phyloP scores from a whole-genome alignment of 2,888 invertebrate genomes.

The Hyles lineata region DNA sequence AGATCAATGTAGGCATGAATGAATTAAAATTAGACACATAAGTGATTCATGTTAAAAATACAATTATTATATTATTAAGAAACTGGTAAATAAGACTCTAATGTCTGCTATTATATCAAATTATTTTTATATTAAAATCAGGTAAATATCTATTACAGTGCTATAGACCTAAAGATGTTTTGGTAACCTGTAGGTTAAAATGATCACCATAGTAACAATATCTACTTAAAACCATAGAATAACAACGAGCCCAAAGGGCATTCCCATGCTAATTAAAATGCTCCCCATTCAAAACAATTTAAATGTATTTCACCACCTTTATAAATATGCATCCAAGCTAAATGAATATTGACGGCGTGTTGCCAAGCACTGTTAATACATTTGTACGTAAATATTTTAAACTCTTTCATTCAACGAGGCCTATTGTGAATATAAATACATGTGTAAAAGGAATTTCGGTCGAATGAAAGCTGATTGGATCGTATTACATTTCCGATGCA shows the following conservation, averaged over 20 bases:
- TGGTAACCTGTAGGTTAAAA: no score
- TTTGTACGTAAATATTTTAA: conserved; percentile 39
- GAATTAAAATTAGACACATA: no score
- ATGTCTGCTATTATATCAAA: no score
- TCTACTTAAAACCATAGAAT: no score
- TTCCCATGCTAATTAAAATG: background rate
- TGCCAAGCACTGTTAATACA: conserved; percentile 35
- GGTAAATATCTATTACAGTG: no score
- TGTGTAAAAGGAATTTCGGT: conserved; percentile 23
- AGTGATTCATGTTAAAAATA: no score
- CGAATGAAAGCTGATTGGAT: conserved; percentile 25
- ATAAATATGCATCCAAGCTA: conserved; percentile 33
- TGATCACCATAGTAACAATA: no score
- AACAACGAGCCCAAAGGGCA: background rate
- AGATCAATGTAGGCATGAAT: no score
- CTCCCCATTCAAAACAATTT: background rate
- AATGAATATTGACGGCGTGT: conserved; percentile 39
- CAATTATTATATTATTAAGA: no score
- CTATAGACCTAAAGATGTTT: no score
- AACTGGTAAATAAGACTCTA: no score
- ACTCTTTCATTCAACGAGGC: conserved; percentile 35
- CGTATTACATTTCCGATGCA: conserved; percentile 5
- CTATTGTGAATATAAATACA: conserved; percentile 21
- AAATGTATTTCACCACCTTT: conserved; percentile 27
- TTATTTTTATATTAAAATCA: no score